Evolutionary conservation across 2,888 invertebrate species (phyloP).

Genomic region (Scaptomyza reducta): DNA sequence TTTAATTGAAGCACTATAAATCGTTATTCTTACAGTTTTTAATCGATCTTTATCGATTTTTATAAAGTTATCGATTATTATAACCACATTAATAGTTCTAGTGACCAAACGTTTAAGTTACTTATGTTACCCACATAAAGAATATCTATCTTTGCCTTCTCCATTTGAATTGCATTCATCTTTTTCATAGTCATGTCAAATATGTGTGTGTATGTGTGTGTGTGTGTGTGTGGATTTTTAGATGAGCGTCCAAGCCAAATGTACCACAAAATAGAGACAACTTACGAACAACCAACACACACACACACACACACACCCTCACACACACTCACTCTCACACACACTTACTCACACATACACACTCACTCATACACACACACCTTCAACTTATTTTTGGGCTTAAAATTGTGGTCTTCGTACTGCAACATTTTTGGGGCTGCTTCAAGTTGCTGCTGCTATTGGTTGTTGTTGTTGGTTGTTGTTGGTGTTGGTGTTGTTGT

Average conservation of each 20-base stretch:
- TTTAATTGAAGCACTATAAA: too few species aligned
- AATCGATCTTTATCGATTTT: not conserved
- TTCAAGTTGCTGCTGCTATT: not conserved
- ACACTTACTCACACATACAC: slow-evolving; percentile 16
- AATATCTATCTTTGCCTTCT: slow-evolving; percentile 32
- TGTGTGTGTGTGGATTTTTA: slow-evolving; percentile 39
- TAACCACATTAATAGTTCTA: not conserved
- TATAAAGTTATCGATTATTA: not conserved
- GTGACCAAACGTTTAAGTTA: not conserved
- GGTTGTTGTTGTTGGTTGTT: not conserved
- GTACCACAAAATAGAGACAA: slow-evolving; percentile 71
- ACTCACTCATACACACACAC: slow-evolving; percentile 18
- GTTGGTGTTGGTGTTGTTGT: not conserved
- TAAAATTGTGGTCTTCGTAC: slow-evolving; percentile 62
- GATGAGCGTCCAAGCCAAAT: slow-evolving; percentile 42
- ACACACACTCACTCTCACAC: slow-evolving; percentile 17
- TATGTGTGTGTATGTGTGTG: slow-evolving; percentile 9
- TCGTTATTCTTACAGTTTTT: too few species aligned
- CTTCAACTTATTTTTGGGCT: slow-evolving; percentile 35
- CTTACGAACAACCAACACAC: slow-evolving; percentile 60
- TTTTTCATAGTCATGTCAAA: slow-evolving; percentile 51
- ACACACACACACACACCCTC: slow-evolving; percentile 23
- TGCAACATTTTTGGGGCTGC: slow-evolving; percentile 47
- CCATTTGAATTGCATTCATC: slow-evolving; percentile 75
- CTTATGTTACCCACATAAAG: not conserved